Percentiles rank a stretch among this genome's conserved stretches.
These are phyloP conservation scores for Steatornis caripensis DNA, from an alignment of 2,113 vertebrate species.

Conservation along the genomic window DNA sequence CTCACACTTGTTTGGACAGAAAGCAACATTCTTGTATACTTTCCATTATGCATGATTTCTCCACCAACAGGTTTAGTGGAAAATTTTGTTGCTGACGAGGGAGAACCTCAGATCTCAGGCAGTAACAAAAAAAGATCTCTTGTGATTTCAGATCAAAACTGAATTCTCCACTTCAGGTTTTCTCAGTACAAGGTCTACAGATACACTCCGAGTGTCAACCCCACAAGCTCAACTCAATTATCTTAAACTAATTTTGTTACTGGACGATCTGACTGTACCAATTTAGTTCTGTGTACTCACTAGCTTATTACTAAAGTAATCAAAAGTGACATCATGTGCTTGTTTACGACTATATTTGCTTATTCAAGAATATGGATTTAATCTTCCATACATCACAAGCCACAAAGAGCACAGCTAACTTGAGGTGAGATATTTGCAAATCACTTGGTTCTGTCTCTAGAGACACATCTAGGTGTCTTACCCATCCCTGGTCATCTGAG, in stretches of 20 bases:
- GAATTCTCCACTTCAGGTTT: background rate
- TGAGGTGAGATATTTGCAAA: background rate
- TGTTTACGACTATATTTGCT: background rate
- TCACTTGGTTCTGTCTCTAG: background rate
- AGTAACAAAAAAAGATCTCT: background rate
- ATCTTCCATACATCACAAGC: background rate
- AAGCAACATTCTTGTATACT: background rate
- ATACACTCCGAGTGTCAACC: background rate
- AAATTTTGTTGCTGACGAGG: background rate
- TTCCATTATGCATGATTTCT: background rate
- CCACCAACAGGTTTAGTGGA: background rate
- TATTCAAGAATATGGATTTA: background rate
- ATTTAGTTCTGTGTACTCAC: background rate
- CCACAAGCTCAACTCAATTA: background rate
- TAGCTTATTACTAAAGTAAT: background rate
- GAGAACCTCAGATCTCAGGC: background rate
- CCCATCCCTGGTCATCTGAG: background rate
- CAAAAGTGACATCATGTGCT: background rate
- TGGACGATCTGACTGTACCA: fast-evolving
- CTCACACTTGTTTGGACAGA: background rate
- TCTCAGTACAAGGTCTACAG: background rate
- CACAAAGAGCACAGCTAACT: background rate
- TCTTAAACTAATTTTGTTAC: background rate
- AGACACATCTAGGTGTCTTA: background rate
- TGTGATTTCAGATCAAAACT: background rate